A percentile compares a stretch with the other conserved stretches of the same genome.
Evolutionary conservation across 2,888 invertebrate genomes (phyloP).

Genomic region (Ceriagrion tenellum): DNA sequence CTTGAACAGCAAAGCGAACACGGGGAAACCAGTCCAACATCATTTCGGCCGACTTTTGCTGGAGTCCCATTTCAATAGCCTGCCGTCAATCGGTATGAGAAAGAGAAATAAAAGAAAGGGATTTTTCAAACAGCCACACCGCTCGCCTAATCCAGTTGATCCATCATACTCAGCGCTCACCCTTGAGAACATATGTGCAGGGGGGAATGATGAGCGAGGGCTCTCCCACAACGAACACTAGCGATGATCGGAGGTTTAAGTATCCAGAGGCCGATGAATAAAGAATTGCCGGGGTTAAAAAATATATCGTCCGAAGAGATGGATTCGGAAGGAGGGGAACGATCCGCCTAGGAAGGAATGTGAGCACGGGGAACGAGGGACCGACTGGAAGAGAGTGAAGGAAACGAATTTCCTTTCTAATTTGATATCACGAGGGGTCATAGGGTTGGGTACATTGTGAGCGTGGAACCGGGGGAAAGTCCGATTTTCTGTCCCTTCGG

Average conservation of each 20-base stretch:
- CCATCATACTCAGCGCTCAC: not conserved
- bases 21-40: not conserved
- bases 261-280: not conserved
- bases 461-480: conserved; percentile 22
- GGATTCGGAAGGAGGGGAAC: not conserved
- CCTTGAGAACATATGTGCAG: not conserved
- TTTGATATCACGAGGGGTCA: conserved; percentile 55
- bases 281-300: not conserved
- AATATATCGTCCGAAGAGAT: no score
- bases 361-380: not conserved
- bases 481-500: not conserved
- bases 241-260: not conserved
- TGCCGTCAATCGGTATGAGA: not conserved
- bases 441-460: conserved; percentile 43
- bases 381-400: not conserved
- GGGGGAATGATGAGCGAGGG: not conserved
- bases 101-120: no score
- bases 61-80: not conserved
- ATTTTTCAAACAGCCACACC: not conserved
- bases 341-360: not conserved
- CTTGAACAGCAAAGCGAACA: not conserved
- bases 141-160: not conserved
- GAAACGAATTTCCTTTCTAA: conserved; percentile 30
- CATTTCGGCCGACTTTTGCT: not conserved
- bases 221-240: not conserved